Percentiles rank a stretch among this genome's conserved stretches.
Evolutionary conservation across 2,113 vertebrate genomes (phyloP).

Genomic region (Alaudala cheleensis): DNA sequence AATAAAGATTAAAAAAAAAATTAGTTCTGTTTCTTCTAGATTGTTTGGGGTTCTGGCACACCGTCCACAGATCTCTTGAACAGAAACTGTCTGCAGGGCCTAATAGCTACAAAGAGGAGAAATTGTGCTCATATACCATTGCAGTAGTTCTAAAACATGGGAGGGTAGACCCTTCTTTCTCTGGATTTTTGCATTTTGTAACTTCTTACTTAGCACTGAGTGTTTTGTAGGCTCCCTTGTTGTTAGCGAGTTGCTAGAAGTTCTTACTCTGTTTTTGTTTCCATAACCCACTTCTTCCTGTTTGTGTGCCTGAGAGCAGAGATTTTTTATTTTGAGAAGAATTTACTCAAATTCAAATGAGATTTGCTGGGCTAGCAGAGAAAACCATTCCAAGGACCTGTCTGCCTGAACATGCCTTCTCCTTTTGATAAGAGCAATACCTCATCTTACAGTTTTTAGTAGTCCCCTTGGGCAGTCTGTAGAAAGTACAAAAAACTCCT

Average conservation of each 20-base stretch:
- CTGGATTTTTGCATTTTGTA: background rate
- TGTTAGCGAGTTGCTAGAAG: background rate
- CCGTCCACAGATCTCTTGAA: background rate
- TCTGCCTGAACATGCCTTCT: background rate
- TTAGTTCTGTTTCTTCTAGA: background rate
- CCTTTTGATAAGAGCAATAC: background rate
- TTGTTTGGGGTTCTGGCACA: background rate
- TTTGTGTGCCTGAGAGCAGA: background rate
- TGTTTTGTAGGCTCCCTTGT: background rate
- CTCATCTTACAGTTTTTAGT: background rate
- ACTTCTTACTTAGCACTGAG: background rate
- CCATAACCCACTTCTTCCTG: background rate
- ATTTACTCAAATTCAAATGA: background rate
- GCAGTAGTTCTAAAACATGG: background rate
- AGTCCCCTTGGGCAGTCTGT: background rate
- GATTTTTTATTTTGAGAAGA: background rate
- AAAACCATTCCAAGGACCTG: background rate
- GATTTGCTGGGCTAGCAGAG: background rate
- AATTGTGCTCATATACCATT: background rate
- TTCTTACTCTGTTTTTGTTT: background rate
- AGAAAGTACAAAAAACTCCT: background rate
- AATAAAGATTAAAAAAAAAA: background rate
- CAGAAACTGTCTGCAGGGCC: background rate
- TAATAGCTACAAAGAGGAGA: background rate
- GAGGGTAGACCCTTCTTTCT: background rate